Conservation (phyloP, 2,797 vertebrate species). For the Podargus strigoides region DNA sequence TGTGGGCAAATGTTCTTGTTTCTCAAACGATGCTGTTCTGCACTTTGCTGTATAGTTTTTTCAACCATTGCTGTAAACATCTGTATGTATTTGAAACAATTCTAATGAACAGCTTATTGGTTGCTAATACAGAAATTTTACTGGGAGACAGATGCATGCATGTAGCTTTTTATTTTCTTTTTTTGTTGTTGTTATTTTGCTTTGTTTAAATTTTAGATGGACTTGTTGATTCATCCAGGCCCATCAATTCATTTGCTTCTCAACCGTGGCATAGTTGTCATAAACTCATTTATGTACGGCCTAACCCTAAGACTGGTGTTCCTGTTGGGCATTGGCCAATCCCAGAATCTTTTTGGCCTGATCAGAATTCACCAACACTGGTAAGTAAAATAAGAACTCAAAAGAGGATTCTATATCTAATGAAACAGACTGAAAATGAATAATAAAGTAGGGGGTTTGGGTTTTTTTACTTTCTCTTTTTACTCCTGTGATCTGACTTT, state of each 20-base stretch:
- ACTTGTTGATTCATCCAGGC: constrained; percentile 80
- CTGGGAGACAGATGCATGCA: not conserved
- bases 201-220: constrained; percentile 81
- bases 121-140: not conserved
- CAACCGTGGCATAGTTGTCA: constrained; percentile 97
- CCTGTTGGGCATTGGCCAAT: constrained; percentile 98
- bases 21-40: not conserved
- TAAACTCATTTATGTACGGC: constrained; percentile 96
- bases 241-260: constrained; percentile 81
- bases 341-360: constrained; percentile 97
- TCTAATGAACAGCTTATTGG: not conserved
- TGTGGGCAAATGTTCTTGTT: not conserved
- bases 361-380: constrained; percentile 95
- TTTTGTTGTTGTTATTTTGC: constrained; percentile 30
- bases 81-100: not conserved
- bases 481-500: not conserved
- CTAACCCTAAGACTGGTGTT: constrained; percentile 95
- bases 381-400: constrained; percentile 77
- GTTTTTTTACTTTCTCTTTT: not conserved
- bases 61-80: not conserved
- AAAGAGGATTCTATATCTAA: not conserved
- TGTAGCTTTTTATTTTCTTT: constrained; percentile 25
- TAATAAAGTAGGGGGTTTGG: not conserved
- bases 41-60: not conserved
- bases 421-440: not conserved